Evolutionary conservation across 2,888 invertebrate genomes (phyloP), one percentile per base, ranked within the genome.

Genomic region (Drosophila peninsularis): DNA sequence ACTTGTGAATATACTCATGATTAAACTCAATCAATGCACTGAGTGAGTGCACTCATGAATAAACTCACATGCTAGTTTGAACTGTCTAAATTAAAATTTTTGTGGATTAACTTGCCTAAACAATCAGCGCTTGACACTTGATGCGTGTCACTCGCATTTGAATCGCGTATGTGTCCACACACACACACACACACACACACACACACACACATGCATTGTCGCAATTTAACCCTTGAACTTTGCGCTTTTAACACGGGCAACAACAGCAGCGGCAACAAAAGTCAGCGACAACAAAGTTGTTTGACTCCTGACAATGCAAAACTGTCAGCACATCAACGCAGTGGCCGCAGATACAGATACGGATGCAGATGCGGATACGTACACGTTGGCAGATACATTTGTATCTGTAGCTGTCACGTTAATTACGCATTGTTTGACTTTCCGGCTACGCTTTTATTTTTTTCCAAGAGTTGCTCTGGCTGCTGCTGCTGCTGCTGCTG

Each of bases 341-440:
- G 61, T 52, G 53, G 47, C 39, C 62, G 36, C 63, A 73, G 53
- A 14, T 53, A 53, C 61, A 30, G 17, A 47, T 30, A 30, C 47
- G 5, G 47, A 17, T 30, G 24, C 65, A 69, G 49, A 17, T 45
- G 21, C 61, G 44, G 49, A 19, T 36, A 34, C 55, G 5, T 3
- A 32, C 32, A 47, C 30, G 7, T 3, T 4, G 3, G 2, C 39
- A 58, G 53, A 63, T 66, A 64, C 55, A 60, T 66, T 47, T 74
- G 69, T 75, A 61, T 75, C 58, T 79, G 78, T 67, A 66, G 21
- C 42, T 74, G 78, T 55, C 66, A 70, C 86, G 69, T 75, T 88
- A 85, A 86, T 82, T 88, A 88, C 80, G 87, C 89, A 90, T 89
- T 86, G 80, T 90, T 82, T 84, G 70, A 41, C 45, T 54, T 54